phyloP scores from a whole-genome alignment of 2,797 vertebrate genomes.

The Cuniculus paca region DNA sequence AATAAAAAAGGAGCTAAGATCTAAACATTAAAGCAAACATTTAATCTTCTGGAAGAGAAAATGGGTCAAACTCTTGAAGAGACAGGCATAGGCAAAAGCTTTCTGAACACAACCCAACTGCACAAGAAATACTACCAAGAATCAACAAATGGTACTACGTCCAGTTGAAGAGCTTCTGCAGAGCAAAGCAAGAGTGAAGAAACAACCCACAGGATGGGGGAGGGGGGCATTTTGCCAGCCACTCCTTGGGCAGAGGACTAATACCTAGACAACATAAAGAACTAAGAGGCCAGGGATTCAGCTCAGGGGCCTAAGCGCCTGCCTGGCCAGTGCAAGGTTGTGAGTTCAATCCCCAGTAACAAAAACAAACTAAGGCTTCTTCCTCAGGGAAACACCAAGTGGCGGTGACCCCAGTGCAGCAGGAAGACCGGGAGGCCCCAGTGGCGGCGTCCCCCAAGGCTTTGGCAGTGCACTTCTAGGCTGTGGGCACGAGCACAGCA shows the following conservation, averaged over 20 bases:
- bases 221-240: background rate
- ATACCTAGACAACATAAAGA: background rate
- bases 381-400: no score
- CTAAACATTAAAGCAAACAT: background rate
- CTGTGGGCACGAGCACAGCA: no score
- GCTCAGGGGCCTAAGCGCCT: no score
- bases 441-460: no score
- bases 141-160: background rate
- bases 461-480: no score
- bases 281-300: no score
- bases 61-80: background rate
- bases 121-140: background rate
- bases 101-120: background rate
- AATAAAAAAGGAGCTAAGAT: background rate
- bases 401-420: no score
- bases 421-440: no score
- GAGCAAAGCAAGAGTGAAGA: background rate
- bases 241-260: background rate
- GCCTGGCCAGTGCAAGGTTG: no score
- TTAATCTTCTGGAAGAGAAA: background rate
- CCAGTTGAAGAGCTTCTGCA: background rate
- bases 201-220: background rate
- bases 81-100: background rate
- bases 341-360: no score
- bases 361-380: no score